Percentiles rank a stretch among this genome's conserved stretches.
Conservation (phyloP, 2,113 vertebrate species). For the Pluvialis apricaria region DNA sequence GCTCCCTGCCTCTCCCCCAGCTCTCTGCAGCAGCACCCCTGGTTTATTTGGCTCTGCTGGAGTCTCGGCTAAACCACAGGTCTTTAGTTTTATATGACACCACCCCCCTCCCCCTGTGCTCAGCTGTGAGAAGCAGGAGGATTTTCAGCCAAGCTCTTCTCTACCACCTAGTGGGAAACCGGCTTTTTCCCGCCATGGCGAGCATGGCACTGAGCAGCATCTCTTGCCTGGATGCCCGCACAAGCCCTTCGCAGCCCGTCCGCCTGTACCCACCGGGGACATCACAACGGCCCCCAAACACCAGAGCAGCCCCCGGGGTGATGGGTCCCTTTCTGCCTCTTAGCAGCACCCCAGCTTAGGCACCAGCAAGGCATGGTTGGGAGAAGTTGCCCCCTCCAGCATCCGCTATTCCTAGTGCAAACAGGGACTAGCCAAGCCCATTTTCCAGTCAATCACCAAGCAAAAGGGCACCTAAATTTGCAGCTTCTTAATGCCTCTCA, state of each 20-base stretch:
- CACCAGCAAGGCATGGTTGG: not conserved
- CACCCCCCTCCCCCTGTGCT: not conserved
- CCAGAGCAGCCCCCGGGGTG: accelerated
- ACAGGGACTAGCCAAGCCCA: not conserved
- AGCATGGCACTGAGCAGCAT: accelerated
- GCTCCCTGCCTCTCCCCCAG: not conserved
- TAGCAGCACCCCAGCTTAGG: not conserved
- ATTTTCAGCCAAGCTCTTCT: constrained; percentile 33
- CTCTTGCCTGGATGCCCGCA: accelerated
- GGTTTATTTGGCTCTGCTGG: not conserved
- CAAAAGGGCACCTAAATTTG: not conserved
- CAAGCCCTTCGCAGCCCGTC: not conserved
- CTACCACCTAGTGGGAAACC: constrained; percentile 58
- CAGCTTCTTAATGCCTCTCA: not conserved
- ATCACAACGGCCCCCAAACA: not conserved
- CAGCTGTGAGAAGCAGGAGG: not conserved
- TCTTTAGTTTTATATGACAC: not conserved
- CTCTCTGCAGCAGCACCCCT: not conserved
- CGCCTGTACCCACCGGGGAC: accelerated
- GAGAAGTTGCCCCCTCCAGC: not conserved
- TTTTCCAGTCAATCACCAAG: not conserved
- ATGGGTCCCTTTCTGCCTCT: not conserved
- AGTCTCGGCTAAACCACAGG: not conserved
- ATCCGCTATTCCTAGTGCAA: not conserved
- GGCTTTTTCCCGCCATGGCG: not conserved